These are phyloP conservation scores for Agonopterix heracliana DNA, from an alignment of 2,888 invertebrate genomes.

Conservation along the genomic window DNA sequence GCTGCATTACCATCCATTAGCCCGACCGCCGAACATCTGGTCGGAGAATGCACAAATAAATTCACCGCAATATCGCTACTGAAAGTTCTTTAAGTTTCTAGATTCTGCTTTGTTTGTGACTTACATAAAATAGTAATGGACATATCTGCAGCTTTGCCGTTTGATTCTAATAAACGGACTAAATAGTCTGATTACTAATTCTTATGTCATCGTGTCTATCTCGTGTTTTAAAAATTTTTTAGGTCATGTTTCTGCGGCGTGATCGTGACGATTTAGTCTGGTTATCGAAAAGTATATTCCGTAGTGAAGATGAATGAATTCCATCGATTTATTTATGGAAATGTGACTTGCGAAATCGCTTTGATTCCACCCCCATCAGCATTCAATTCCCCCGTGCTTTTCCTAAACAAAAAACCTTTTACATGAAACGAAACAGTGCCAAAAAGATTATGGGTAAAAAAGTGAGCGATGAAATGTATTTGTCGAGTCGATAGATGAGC, in stretches of 20 bases:
- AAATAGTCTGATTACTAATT: too few relatives aligned
- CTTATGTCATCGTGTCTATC: too few relatives aligned
- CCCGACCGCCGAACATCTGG: constrained; percentile 17
- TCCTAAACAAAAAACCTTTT: constrained; percentile 21
- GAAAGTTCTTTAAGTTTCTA: neutral
- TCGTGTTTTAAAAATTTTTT: too few relatives aligned
- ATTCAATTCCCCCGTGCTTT: constrained; percentile 13
- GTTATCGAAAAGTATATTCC: neutral
- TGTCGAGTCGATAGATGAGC: neutral
- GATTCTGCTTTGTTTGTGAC: neutral
- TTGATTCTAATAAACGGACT: too few relatives aligned
- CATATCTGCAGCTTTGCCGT: too few relatives aligned
- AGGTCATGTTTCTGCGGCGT: too few relatives aligned
- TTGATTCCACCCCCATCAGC: constrained; percentile 11
- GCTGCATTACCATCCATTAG: constrained; percentile 32
- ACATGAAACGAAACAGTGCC: constrained; percentile 10
- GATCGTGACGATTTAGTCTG: too few relatives aligned
- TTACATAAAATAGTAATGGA: too few relatives aligned
- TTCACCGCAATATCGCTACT: neutral
- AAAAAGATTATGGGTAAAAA: neutral
- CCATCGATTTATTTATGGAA: neutral
- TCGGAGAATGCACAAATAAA: constrained; percentile 7
- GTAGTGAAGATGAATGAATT: neutral
- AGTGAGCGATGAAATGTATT: neutral
- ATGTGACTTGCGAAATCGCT: constrained; percentile 1